Base-by-base conservation (phyloP, 1,140 invertebrate species). In the Oncopodura yosiiana region DNA sequence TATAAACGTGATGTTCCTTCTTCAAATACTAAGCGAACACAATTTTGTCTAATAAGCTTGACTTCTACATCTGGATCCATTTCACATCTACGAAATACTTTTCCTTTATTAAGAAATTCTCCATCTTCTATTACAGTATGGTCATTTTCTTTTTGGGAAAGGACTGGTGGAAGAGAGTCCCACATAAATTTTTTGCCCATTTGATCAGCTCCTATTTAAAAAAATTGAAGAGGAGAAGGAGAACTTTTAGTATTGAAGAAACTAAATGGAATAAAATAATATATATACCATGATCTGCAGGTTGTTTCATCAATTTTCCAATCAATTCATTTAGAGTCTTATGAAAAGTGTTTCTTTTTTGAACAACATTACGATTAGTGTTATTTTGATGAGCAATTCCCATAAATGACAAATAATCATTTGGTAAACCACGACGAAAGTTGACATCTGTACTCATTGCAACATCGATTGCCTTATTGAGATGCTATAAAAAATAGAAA, bases 151-250 rank as follows among this genome's bases (percentile, higher is more conserved):
- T 45, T 39, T 34, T n/a, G 5, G 36, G 71, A 75, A 0, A 94
- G 67, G 32, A 81, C 73, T 0, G 92, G 92, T 2, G 93, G 93
- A 42, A 96, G 67, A n/a, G 83, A 84, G 70, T 89, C 85, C 63
- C 88, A 83, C 58, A 94, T 82, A 58, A 83, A 87, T 54, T 80
- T 75, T 64, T 84, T 87, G 2, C 81, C 83, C 72, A 94, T 75
- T 70, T 87, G 78, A 72, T 96, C 93, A 18, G 84, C 86, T 43
- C 84, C 86, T 8, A 34, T n/a, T n/a, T n/a, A n/a, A n/a, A n/a
- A n/a, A n/a, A n/a, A n/a, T n/a, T n/a, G n/a, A n/a, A n/a, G n/a
- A n/a, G n/a, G n/a, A n/a, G n/a, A n/a, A n/a, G n/a, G n/a, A n/a
- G n/a, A n/a, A n/a, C n/a, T n/a, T n/a, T n/a, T n/a, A n/a, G n/a